phyloP scores from a whole-genome alignment of 1,140 invertebrate species.

The Leguminivora glycinivorella region DNA sequence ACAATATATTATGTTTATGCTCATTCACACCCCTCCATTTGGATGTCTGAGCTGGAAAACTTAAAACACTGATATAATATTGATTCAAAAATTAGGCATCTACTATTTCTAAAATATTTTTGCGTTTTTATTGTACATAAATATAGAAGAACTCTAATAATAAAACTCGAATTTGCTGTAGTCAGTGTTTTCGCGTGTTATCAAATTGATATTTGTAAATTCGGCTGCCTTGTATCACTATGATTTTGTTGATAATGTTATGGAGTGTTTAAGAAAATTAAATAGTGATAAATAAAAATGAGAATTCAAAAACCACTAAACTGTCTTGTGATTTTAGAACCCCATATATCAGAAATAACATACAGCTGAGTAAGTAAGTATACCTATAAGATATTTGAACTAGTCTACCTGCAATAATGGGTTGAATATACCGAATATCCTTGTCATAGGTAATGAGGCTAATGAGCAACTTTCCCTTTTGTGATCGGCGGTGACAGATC shows the following conservation, averaged over 20 bases:
- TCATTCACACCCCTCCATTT: not conserved
- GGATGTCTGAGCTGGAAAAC: not conserved
- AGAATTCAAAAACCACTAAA: conserved; percentile 62
- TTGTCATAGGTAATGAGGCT: no score
- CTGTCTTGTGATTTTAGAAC: conserved; percentile 46
- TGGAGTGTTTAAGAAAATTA: conserved; percentile 67
- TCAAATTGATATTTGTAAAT: conserved; percentile 34
- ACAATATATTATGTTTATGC: not conserved
- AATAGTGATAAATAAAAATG: conserved; percentile 54
- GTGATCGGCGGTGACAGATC: no score
- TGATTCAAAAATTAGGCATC: no score
- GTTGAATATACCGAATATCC: no score
- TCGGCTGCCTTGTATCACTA: conserved; percentile 54
- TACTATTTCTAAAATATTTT: not conserved
- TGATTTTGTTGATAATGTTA: conserved; percentile 64
- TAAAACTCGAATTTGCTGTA: conserved; percentile 26
- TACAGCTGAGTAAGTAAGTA: no score
- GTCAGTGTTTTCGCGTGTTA: conserved; percentile 27
- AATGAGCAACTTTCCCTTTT: no score
- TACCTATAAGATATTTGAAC: no score
- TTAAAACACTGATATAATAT: not conserved
- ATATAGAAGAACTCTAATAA: not conserved
- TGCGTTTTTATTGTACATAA: not conserved
- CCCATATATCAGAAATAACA: conserved; percentile 4
- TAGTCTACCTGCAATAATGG: no score